Base-by-base conservation (phyloP, 2,888 invertebrate species). In the Eupithecia vulgata region DNA sequence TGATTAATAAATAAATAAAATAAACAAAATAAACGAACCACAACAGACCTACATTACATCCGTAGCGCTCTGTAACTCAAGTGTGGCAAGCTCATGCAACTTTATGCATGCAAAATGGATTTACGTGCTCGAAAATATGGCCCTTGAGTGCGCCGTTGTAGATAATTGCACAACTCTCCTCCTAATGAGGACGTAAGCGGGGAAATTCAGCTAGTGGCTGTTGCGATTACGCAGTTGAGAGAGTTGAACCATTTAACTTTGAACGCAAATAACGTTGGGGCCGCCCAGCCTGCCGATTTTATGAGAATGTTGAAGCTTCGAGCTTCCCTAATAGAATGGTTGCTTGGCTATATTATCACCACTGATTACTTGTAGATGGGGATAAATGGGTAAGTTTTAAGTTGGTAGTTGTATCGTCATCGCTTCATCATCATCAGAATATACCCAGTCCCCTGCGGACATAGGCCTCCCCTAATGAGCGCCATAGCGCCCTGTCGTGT, bases 161-260 rank as follows among this genome's bases (percentile, higher is more conserved):
- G 91, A 91, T 93, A 93, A 93, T 92, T 91, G 91, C 88, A 83
- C 87, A 88, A 88, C 89, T 88, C 86, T 87, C 86, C 85, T 82
- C 82, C 86, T 92, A 92, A 92, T 91, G 91, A 91, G 90, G 81
- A 81, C 84, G 81, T 82, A 78, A 81, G 81, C 73, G 73, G 75
- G 72, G 78, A 72, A 73, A 70, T 76, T 77, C 75, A 75, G 75
- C 76, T 76, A 72, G 78, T 62, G 73, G 74, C 72, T 74, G 74
- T 70, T 70, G 71, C 74, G 68, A 73, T 76, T 67, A 73, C 74
- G 76, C 70, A 72, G 57, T 57, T 57, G 57, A 13, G 57, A 21
- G 74, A 67, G 70, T 72, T 72, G 52, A 72, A 72, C 68, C 61
- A 70, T 72, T 72, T 75, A 70, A 65, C 65, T 65, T 65, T 65